Evolutionary conservation across 2,113 vertebrate genomes (phyloP), one percentile per base, ranked within the genome.

Genomic region (Apus apus): DNA sequence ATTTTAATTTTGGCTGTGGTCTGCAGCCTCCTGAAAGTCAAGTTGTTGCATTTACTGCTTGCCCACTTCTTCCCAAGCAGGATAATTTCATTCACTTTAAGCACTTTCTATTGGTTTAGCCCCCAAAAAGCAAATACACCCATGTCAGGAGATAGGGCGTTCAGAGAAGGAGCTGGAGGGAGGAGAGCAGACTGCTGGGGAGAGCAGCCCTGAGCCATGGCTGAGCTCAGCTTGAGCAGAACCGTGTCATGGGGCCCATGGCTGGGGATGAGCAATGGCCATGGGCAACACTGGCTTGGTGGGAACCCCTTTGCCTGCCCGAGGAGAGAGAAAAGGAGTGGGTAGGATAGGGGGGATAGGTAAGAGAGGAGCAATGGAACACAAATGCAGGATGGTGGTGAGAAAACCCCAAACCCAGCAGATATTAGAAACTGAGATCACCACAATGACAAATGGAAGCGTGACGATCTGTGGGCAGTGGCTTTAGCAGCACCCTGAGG

Each of bases 121-220:
- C 38, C 32, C n/a, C 0, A 3, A 30, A 40, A 72, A 61, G 11
- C 32, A 79, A 50, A 79, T 6, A 3, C 2, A 2, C 10, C 3
- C 1, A 0, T 18, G 17, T 21, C 26, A 67, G 48, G 43, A 27
- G 40, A 34, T 0, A 23, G 2, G 11, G 26, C 5, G 8, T 20
- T 9, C 68, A 19, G 15, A 16, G 17, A 0, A 26, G 30, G 43
- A 85, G 54, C 4, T 90, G 29, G 34, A 81, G 51, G 54, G 20
- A 80, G 32, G 17, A 66, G 64, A 27, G 34, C 40, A 43, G 40
- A 43, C 45, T 46, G 15, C 45, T 46, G 45, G 45, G 45, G 45
- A 46, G 45, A 46, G 45, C 45, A 46, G 45, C 45, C 18, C 45
- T 17, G 15, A 46, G 45, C 45, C 45, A 46, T 6, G 45, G 18